phyloP scores from a whole-genome alignment of 1,140 invertebrate species.

The Drosophila biarmipes region DNA sequence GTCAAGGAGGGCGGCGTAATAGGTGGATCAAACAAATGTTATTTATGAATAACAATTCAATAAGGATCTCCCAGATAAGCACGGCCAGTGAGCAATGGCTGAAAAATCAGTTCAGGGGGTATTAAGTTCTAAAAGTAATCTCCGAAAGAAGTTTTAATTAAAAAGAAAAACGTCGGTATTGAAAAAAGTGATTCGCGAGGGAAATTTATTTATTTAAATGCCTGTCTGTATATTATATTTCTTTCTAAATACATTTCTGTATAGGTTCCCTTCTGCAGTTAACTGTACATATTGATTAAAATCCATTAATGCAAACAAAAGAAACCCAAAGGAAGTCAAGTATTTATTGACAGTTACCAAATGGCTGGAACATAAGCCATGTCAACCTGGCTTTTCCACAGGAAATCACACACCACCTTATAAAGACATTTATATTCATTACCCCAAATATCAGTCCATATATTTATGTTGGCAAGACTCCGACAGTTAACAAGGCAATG shows the following conservation, averaged over 20 bases:
- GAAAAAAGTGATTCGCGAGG: background rate
- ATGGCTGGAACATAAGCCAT: background rate
- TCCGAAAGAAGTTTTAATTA: background rate
- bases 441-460: constrained; percentile 41
- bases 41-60: constrained; percentile 26
- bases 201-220: background rate
- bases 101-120: background rate
- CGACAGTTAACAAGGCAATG: constrained; percentile 46
- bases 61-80: background rate
- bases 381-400: background rate
- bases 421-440: constrained; percentile 71
- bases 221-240: background rate
- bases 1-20: constrained; percentile 30
- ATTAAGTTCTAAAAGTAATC: background rate
- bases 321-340: no score
- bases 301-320: no score
- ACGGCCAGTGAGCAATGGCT: background rate
- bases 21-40: constrained; percentile 52
- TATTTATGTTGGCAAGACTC: constrained; percentile 19
- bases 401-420: constrained; percentile 5
- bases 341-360: background rate
- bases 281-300: no score
- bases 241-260: background rate
- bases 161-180: background rate
- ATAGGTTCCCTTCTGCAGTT: no score